Evolutionary conservation across 2,888 invertebrate species (phyloP), one percentile per base, ranked within the genome.

Genomic region (Noctua pronuba): DNA sequence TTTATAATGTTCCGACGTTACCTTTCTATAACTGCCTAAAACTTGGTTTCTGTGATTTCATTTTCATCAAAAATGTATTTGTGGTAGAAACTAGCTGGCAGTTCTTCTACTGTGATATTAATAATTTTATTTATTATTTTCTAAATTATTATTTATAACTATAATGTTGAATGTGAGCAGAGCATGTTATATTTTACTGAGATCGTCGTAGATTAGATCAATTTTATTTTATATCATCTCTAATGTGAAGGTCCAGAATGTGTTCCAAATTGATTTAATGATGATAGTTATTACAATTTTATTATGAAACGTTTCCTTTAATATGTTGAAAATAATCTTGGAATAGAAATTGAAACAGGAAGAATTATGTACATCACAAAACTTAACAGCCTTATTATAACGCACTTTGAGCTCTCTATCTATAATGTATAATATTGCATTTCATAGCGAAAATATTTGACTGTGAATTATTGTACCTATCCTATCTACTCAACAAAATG

Each of bases 101-200:
- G 95, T 95, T 95, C 92, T 90, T 94, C 96, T 96, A 95, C 94
- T 96, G 96, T 96, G 96, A 96, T 96, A 96, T 96, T 96, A 92
- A 96, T 96, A 95, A 95, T 95, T 94, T 89, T 95, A 95, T 96
- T 96, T 96, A 95, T 95, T 94, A 94, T 93, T 94, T 94, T 93
- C 91, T 95, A 95, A 94, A 94, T 94, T 95, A 95, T 95, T 94
- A 95, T 95, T 95, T 95, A 94, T 94, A 92, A 89, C 83, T 93
- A 89, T 91, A 92, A 93, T 92, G 94, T 94, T 95, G 93, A 92
- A 93, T 92, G 93, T 93, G 92, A 93, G 90, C 86, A 87, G 82
- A 87, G 84, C 67, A 92, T 93, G 93, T 94, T 94, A 94, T 94
- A 94, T 93, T 94, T 93, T 93, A 94, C 91, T 92, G 92, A 94